Base-by-base conservation (phyloP, 2,797 vertebrate genomes). In the Menidia menidia region DNA sequence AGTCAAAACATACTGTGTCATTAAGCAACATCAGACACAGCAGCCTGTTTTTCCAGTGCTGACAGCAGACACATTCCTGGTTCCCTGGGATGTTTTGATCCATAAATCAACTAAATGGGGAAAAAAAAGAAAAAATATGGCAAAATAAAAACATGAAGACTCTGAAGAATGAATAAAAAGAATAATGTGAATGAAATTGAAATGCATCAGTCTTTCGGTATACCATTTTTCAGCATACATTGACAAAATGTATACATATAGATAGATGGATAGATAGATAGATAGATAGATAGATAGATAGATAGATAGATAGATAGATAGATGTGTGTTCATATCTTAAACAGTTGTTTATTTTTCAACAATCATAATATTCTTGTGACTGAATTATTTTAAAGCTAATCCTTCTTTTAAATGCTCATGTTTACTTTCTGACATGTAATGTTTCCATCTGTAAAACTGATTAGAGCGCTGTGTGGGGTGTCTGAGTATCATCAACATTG, bases 91-190 rank as follows among this genome's bases (percentile, higher is more conserved):
- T 80, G 87, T 86, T 60, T 83, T 91, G 81, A 88, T 86, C 85
- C 84, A 85, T 68, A 84, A 91, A 84, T 93, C 85, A 93, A 92
- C 92, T 93, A 85, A 89, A 90, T 91, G 53, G 73, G 80, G 83
- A 68, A 90, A 87, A 85, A 15, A 86, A 55, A 58, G 65, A 89
- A 51, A 90, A 71, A 74, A 81, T 64, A 79, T 87, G 74, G 83
- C 54, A 56, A 79, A 78, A 61, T 43, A 47, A 67, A 68, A 71
- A 80, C 59, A 72, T 71, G 56, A 42, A 59, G 62, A 64, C 55
- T 65, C 55, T 68, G 59, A 71, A 54, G 61, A 68, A 64, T 72
- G 77, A 83, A 73, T 45, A 0, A 73, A 80, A 77, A 18, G 15
- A 66, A 74, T 39, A 47, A 48, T 61, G 67, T 75, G 68, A 75